Evolutionary conservation across 2,888 invertebrate genomes (phyloP).

Genomic region (Notodonta dromedarius): DNA sequence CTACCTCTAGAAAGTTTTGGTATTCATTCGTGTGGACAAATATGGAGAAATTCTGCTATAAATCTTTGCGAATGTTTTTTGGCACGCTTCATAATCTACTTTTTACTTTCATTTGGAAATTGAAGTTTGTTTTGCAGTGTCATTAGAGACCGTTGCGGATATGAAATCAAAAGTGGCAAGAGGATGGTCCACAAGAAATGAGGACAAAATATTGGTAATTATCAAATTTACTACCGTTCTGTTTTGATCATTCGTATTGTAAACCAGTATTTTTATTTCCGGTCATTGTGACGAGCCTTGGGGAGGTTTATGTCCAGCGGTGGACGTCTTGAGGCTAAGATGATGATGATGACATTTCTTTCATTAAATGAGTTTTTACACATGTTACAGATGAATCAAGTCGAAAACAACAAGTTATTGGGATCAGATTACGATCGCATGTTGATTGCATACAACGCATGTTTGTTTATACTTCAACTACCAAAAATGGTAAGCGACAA

Average conservation of each 20-base stretch:
- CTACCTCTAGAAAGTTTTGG: neutral
- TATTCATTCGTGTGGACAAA: neutral
- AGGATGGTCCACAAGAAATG: too few species aligned
- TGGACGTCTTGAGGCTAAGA: too few species aligned
- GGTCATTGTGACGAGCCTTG: too few species aligned
- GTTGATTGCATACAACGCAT: slow-evolving; percentile 18
- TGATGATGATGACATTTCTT: too few species aligned
- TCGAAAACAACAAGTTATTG: slow-evolving; percentile 18
- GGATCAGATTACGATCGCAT: slow-evolving; percentile 35
- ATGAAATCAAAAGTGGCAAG: too few species aligned
- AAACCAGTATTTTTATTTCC: neutral
- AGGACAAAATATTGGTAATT: too few species aligned
- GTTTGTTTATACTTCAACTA: neutral
- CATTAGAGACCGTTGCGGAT: too few species aligned
- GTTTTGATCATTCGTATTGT: neutral
- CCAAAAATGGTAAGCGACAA: slow-evolving; percentile 4
- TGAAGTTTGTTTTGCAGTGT: neutral
- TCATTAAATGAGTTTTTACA: neutral
- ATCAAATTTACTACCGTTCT: neutral
- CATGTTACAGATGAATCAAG: neutral
- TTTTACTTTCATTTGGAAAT: neutral
- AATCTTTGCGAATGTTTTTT: neutral
- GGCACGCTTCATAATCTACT: neutral
- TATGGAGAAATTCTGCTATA: neutral
- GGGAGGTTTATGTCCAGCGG: too few species aligned